phyloP scores from a whole-genome alignment of 2,888 invertebrate genomes.

The Suillia variegata region DNA sequence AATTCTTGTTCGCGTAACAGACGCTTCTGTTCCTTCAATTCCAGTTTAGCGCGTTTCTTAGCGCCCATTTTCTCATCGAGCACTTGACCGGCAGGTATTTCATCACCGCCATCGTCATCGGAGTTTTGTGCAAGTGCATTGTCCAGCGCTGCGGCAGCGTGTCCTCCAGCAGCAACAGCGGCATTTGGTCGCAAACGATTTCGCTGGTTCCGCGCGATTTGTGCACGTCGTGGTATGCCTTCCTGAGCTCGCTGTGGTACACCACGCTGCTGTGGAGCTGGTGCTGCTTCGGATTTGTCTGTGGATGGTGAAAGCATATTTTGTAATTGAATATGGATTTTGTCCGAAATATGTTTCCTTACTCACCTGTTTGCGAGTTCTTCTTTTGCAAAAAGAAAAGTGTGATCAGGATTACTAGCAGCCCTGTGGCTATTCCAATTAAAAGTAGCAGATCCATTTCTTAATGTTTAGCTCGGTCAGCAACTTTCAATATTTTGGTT shows the following conservation, averaged over 20 bases:
- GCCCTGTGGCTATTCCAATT: slow-evolving; percentile 59
- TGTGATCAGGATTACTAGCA: slow-evolving; percentile 58
- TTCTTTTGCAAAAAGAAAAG: slow-evolving; percentile 56
- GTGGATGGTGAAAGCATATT: slow-evolving; percentile 5
- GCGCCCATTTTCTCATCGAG: slow-evolving; percentile 84
- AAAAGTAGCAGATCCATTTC: slow-evolving; percentile 62
- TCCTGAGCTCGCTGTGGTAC: slow-evolving; percentile 59
- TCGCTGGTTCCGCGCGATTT: slow-evolving; percentile 75
- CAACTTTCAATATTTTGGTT: too few relatives aligned
- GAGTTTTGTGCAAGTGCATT: slow-evolving; percentile 64
- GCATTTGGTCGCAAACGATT: slow-evolving; percentile 56
- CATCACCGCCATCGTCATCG: slow-evolving; percentile 60
- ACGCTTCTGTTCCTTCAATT: slow-evolving; percentile 89
- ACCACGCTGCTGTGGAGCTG: slow-evolving; percentile 44
- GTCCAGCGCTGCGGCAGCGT: slow-evolving; percentile 60
- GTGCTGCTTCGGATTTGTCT: too few relatives aligned
- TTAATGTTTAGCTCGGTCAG: too few relatives aligned
- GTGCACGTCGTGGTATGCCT: slow-evolving; percentile 71
- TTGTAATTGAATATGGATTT: slow-evolving; percentile 4
- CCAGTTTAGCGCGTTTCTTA: slow-evolving; percentile 92
- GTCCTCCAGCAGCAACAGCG: slow-evolving; percentile 59
- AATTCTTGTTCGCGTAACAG: slow-evolving; percentile 81
- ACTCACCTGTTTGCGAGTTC: slow-evolving; percentile 35
- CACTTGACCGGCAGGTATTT: slow-evolving; percentile 43
- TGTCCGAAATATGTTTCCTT: too few relatives aligned